Percentiles rank a stretch among this genome's conserved stretches.
phyloP scores from a whole-genome alignment of 2,888 invertebrate genomes.

The Idaea biselata region DNA sequence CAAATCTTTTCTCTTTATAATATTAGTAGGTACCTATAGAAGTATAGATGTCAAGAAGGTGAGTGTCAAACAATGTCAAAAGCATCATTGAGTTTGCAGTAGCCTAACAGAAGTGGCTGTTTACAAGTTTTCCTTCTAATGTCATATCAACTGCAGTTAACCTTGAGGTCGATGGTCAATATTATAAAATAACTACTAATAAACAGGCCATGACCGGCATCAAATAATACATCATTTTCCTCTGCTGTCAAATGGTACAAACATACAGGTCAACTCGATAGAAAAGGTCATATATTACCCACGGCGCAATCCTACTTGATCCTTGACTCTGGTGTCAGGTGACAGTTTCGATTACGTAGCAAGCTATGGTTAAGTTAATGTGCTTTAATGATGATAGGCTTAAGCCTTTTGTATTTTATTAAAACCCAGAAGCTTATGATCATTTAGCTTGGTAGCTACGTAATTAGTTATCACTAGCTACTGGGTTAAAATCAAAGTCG shows the following conservation, averaged over 20 bases:
- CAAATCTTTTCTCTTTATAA: too few species aligned
- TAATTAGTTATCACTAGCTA: too few species aligned
- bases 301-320: conserved; percentile 47
- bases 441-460: too few species aligned
- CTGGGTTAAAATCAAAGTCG: too few species aligned
- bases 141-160: too few species aligned
- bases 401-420: background rate
- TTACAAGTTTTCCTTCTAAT: too few species aligned
- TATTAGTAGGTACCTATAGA: too few species aligned
- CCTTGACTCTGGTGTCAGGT: conserved; percentile 38
- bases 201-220: conserved; percentile 19
- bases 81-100: too few species aligned
- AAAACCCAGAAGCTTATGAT: too few species aligned
- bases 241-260: conserved; percentile 33
- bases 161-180: background rate
- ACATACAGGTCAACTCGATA: conserved; percentile 25
- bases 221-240: conserved; percentile 26
- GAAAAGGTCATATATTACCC: conserved; percentile 42
- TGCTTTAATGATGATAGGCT: background rate
- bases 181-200: conserved; percentile 13
- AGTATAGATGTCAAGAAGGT: too few species aligned
- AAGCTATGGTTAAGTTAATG: conserved; percentile 30
- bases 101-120: too few species aligned
- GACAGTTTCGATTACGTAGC: conserved; percentile 46
- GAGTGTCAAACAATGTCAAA: too few species aligned